Percentiles rank a stretch among this genome's conserved stretches.
phyloP scores from a whole-genome alignment of 2,113 vertebrate species.

The Pongo pygmaeus region DNA sequence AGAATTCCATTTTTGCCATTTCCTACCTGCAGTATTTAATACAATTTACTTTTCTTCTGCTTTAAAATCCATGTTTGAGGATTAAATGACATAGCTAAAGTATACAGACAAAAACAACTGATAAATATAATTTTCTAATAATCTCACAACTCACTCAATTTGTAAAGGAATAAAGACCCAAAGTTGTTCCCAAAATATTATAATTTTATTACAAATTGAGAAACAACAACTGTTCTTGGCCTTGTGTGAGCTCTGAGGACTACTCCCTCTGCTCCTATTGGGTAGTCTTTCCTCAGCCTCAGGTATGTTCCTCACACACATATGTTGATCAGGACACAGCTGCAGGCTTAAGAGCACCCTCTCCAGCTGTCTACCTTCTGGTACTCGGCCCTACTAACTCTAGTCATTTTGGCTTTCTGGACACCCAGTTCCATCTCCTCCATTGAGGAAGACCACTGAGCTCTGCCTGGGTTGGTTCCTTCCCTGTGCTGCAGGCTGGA shows the following conservation, averaged over 20 bases:
- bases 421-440: background rate
- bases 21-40: background rate
- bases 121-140: background rate
- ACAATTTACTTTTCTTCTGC: background rate
- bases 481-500: background rate
- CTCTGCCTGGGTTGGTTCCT: background rate
- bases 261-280: background rate
- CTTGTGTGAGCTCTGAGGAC: background rate
- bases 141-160: background rate
- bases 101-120: background rate
- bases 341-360: background rate
- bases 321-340: background rate
- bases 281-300: background rate
- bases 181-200: background rate
- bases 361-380: background rate
- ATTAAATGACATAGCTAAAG: background rate
- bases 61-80: background rate
- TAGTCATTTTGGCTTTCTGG: background rate
- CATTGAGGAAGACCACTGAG: background rate
- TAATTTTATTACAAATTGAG: background rate
- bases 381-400: too few species aligned
- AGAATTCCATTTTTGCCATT: background rate
- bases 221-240: background rate
- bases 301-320: background rate
- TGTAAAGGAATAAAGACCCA: background rate